These are phyloP conservation scores for Margaritifera margaritifera DNA, from an alignment of 2,888 invertebrate genomes.

Conservation along the genomic window DNA sequence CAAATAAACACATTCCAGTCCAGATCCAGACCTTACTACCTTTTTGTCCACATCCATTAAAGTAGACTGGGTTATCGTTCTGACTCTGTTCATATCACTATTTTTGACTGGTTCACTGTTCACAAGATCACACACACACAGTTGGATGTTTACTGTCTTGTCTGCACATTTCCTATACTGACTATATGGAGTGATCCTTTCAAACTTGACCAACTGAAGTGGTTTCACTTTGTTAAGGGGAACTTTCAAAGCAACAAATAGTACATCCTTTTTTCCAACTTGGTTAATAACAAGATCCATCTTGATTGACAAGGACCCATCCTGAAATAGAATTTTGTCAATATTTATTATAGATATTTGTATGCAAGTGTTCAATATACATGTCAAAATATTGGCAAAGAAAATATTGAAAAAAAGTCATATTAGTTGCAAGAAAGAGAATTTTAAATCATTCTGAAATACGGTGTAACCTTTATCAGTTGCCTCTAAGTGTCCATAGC, in stretches of 20 bases:
- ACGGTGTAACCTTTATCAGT: too few relatives aligned
- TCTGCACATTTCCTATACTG: constrained; percentile 51
- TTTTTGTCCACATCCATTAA: not conserved
- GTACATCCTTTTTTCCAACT: constrained; percentile 5
- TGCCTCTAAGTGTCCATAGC: too few relatives aligned
- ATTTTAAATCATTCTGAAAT: too few relatives aligned
- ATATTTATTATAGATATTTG: not conserved
- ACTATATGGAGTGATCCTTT: constrained; percentile 54
- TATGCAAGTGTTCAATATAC: too few relatives aligned
- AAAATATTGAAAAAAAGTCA: too few relatives aligned
- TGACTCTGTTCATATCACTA: not conserved
- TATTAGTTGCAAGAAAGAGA: too few relatives aligned
- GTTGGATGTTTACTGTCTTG: constrained; percentile 38
- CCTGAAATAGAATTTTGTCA: constrained; percentile 21
- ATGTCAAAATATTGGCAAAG: too few relatives aligned
- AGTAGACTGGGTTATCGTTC: not conserved
- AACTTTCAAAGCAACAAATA: constrained; percentile 43
- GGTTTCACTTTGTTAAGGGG: constrained; percentile 16
- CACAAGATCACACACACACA: constrained; percentile 51
- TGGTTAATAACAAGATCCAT: constrained; percentile 46
- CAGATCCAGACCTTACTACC: not conserved
- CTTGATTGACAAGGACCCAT: constrained; percentile 22
- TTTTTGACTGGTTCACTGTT: not conserved
- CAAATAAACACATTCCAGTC: constrained; percentile 31
- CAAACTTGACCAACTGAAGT: constrained; percentile 33